Evolutionary conservation across 2,888 invertebrate genomes (phyloP).

Genomic region (Gibbula magus): DNA sequence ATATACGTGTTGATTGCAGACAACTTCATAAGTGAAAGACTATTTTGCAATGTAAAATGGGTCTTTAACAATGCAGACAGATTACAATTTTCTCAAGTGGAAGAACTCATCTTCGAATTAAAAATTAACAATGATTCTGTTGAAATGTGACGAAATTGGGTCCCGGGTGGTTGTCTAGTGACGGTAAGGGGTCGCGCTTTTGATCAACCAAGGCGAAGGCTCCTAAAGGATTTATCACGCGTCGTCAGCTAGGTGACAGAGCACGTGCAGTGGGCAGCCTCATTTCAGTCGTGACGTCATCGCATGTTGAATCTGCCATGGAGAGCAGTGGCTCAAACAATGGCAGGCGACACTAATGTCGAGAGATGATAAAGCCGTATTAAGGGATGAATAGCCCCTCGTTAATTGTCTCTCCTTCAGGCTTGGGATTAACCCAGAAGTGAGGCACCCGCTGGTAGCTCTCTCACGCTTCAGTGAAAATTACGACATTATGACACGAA

Average conservation of each 20-base stretch:
- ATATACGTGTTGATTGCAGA: too few species aligned
- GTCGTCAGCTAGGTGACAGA: neutral
- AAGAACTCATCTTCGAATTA: neutral
- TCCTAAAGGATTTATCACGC: neutral
- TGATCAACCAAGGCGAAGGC: neutral
- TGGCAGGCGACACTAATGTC: neutral
- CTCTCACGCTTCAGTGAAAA: neutral
- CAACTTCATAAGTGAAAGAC: neutral
- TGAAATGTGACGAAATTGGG: conserved; percentile 1
- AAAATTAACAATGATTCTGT: neutral
- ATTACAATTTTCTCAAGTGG: neutral
- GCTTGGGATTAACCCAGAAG: neutral
- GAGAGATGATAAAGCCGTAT: neutral
- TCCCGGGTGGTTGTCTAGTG: neutral
- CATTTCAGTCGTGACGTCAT: conserved; percentile 4
- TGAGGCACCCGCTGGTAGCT: neutral
- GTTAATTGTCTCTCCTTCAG: conserved; percentile 1
- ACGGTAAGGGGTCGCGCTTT: neutral
- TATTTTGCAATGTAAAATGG: neutral
- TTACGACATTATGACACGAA: neutral
- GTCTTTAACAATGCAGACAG: neutral
- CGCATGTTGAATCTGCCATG: neutral
- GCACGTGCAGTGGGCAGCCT: neutral
- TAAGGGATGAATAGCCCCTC: neutral
- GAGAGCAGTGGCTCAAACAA: neutral